Evolutionary conservation across 1,140 invertebrate genomes (phyloP).

Genomic region (Zaprionus lachaisei): DNA sequence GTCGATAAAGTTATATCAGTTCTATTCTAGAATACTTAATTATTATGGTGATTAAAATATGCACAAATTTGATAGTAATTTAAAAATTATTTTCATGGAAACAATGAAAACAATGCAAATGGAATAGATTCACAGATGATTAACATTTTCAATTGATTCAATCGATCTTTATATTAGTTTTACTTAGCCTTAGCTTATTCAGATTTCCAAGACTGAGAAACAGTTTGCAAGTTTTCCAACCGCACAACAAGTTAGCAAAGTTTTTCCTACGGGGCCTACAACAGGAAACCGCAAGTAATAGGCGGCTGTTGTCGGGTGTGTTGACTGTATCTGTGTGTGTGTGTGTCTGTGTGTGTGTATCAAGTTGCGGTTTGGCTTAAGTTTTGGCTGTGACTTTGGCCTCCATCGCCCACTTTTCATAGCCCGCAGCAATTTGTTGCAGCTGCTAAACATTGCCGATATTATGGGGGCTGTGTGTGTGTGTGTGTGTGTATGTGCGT

Average conservation of each 20-base stretch:
- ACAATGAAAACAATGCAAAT: neutral
- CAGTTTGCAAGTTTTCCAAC: constrained; percentile 13
- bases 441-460: neutral
- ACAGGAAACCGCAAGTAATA: constrained; percentile 47
- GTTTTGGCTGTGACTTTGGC: constrained; percentile 37
- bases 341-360: constrained; percentile 9
- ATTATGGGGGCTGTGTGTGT: constrained; percentile 32
- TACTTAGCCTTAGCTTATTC: too few relatives aligned
- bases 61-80: neutral
- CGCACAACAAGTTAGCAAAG: constrained; percentile 9
- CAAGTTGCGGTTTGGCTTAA: constrained; percentile 25
- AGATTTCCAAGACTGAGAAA: too few relatives aligned
- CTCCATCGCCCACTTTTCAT: constrained; percentile 32
- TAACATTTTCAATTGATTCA: neutral
- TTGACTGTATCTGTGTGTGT: neutral
- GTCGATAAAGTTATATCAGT: neutral
- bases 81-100: neutral
- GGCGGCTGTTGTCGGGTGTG: constrained; percentile 1
- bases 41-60: neutral
- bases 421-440: constrained; percentile 37
- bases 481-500: constrained; percentile 34
- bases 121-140: neutral
- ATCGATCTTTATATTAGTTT: too few relatives aligned
- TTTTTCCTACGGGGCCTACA: constrained; percentile 29
- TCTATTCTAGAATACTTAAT: neutral